These are phyloP conservation scores for Watsonalla cultraria DNA, from an alignment of 2,888 invertebrate genomes.

Conservation along the genomic window DNA sequence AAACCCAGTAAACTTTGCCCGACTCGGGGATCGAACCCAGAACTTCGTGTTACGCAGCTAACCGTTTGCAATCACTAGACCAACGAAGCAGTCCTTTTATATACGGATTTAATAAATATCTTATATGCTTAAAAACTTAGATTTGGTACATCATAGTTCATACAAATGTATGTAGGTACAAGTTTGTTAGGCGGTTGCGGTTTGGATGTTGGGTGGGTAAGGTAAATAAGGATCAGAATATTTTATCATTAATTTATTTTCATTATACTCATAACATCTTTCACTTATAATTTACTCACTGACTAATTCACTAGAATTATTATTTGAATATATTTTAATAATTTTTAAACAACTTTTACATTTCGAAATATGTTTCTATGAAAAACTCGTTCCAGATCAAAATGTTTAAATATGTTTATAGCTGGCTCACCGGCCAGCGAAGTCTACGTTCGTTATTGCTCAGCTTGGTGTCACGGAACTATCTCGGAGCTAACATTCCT, in stretches of 20 bases:
- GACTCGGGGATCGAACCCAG: too few relatives aligned
- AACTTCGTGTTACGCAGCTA: too few relatives aligned
- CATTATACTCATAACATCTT: slow-evolving; percentile 76
- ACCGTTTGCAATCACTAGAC: too few relatives aligned
- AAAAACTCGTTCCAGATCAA: slow-evolving; percentile 65
- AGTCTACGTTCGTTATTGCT: slow-evolving; percentile 33
- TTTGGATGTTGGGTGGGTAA: too few relatives aligned
- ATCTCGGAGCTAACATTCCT: not conserved
- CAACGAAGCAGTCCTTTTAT: too few relatives aligned
- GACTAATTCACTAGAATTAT: slow-evolving; percentile 74
- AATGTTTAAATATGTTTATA: slow-evolving; percentile 38
- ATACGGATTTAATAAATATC: too few relatives aligned
- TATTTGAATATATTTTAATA: slow-evolving; percentile 70
- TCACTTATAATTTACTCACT: slow-evolving; percentile 69
- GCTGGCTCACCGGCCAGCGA: slow-evolving; percentile 30
- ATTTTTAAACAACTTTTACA: slow-evolving; percentile 69
- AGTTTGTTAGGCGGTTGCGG: too few relatives aligned
- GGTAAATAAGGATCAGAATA: slow-evolving; percentile 14
- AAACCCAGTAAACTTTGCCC: too few relatives aligned
- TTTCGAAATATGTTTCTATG: slow-evolving; percentile 61
- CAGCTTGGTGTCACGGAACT: slow-evolving; percentile 11
- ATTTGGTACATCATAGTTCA: too few relatives aligned
- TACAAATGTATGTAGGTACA: too few relatives aligned
- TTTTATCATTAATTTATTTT: slow-evolving; percentile 64
- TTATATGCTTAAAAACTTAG: too few relatives aligned